phyloP scores from a whole-genome alignment of 1,140 invertebrate genomes.

The Drosophila ohnishii region DNA sequence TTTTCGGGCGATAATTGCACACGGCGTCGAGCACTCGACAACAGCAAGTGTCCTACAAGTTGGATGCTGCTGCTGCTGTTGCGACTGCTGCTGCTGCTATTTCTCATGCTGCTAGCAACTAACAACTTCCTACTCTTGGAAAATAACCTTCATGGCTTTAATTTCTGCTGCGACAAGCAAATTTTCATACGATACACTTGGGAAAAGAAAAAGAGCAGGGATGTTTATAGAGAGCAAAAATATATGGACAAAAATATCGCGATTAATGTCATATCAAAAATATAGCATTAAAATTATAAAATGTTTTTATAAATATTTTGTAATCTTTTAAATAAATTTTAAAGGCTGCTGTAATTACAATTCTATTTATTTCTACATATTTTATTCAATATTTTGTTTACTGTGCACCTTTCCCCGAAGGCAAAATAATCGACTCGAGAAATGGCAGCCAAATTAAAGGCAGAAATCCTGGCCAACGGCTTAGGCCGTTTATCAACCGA shows the following conservation, averaged over 20 bases:
- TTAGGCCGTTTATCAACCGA: conserved; percentile 63
- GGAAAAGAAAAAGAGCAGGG: neutral
- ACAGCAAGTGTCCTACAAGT: conserved; percentile 61
- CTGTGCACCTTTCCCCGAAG: conserved; percentile 1
- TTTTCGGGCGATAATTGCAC: conserved; percentile 72
- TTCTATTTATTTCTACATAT: neutral
- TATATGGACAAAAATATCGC: no score
- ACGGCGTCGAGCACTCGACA: conserved; percentile 57
- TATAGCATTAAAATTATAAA: no score
- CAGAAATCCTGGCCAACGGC: conserved; percentile 18
- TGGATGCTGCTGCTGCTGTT: conserved; percentile 42
- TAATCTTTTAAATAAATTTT: no score
- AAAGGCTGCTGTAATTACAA: neutral
- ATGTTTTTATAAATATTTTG: no score
- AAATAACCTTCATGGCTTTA: conserved; percentile 63
- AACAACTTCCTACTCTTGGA: conserved; percentile 65
- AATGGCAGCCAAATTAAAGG: conserved; percentile 29
- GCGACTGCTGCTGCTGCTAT: conserved; percentile 26
- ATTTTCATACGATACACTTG: conserved; percentile 19
- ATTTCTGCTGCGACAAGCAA: conserved; percentile 48
- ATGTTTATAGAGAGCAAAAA: no score
- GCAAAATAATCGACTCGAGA: conserved; percentile 38
- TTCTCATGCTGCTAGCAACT: conserved; percentile 63
- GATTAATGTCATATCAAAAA: no score
- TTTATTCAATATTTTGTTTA: neutral